These are phyloP conservation scores for Matsumurasca onukii DNA, from an alignment of 1,140 invertebrate genomes.

Conservation along the genomic window DNA sequence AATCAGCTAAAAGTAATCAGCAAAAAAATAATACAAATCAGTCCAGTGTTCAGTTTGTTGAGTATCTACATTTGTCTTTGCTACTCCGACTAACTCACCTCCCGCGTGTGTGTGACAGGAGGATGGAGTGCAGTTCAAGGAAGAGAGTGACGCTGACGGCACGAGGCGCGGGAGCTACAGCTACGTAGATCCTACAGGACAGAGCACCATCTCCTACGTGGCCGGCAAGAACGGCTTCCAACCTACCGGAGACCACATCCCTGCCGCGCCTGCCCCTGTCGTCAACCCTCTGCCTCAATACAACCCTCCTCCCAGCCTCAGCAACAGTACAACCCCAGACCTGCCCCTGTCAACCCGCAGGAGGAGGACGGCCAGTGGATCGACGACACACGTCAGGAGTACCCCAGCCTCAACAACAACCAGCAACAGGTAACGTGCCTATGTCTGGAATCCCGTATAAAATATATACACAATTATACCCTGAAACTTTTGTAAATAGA, in stretches of 20 bases:
- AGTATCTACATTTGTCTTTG: too few relatives aligned
- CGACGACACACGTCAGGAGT: constrained; percentile 19
- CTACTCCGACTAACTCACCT: too few relatives aligned
- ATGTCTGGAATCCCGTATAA: too few relatives aligned
- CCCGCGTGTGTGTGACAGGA: too few relatives aligned
- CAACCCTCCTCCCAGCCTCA: constrained; percentile 37
- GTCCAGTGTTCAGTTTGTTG: too few relatives aligned
- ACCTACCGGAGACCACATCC: constrained; percentile 77
- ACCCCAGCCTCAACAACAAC: constrained; percentile 4
- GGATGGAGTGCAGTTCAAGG: constrained; percentile 87
- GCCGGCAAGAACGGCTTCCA: constrained; percentile 81
- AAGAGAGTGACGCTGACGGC: constrained; percentile 79
- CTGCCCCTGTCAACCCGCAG: constrained; percentile 13
- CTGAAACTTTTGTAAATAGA: too few relatives aligned
- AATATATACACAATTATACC: too few relatives aligned
- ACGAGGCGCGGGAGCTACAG: constrained; percentile 81
- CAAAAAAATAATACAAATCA: too few relatives aligned
- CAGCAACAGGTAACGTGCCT: too few relatives aligned
- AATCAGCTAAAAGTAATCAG: too few relatives aligned
- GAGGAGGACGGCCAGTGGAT: constrained; percentile 31
- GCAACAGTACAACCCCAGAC: constrained; percentile 26
- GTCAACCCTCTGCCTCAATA: constrained; percentile 55
- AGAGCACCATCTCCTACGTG: constrained; percentile 79
- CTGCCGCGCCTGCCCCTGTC: constrained; percentile 63
- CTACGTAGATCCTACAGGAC: constrained; percentile 80